phyloP scores from a whole-genome alignment of 2,113 vertebrate species.

The Barnardius zonarius region DNA sequence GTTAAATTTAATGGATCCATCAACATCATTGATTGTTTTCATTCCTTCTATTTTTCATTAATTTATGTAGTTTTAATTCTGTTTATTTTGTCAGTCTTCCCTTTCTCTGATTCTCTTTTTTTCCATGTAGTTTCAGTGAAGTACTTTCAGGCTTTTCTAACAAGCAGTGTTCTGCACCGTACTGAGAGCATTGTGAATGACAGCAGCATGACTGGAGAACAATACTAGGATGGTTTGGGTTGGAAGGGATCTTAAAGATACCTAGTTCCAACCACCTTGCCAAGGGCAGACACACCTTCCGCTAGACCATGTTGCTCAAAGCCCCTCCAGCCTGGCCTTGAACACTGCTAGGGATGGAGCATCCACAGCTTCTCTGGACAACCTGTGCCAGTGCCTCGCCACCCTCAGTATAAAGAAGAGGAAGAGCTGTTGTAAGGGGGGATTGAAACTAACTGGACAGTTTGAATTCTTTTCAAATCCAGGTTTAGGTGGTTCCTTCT shows the following conservation, averaged over 20 bases:
- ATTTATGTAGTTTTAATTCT: too few species aligned
- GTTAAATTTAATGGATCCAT: too few species aligned
- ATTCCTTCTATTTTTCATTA: too few species aligned
- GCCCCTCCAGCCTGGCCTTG: not conserved
- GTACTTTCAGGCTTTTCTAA: not conserved
- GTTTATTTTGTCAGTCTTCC: not conserved
- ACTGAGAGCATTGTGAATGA: not conserved
- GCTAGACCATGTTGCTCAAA: not conserved
- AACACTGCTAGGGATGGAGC: not conserved
- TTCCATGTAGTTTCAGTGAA: not conserved
- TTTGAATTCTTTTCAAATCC: not conserved
- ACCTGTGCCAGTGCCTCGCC: not conserved
- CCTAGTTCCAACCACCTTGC: not conserved
- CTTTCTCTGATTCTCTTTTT: not conserved
- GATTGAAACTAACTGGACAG: not conserved
- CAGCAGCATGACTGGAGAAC: not conserved
- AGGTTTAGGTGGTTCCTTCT: not conserved
- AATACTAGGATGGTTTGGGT: not conserved
- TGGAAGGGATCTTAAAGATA: not conserved
- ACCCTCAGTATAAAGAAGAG: not conserved
- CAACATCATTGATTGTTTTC: too few species aligned
- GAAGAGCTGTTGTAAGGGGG: not conserved
- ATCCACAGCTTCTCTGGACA: not conserved
- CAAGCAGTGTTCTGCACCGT: not conserved
- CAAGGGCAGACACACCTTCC: not conserved